Percentiles rank a stretch among this genome's conserved stretches.
Evolutionary conservation across 1,140 invertebrate species (phyloP).

Genomic region (Pteromalus puparum): DNA sequence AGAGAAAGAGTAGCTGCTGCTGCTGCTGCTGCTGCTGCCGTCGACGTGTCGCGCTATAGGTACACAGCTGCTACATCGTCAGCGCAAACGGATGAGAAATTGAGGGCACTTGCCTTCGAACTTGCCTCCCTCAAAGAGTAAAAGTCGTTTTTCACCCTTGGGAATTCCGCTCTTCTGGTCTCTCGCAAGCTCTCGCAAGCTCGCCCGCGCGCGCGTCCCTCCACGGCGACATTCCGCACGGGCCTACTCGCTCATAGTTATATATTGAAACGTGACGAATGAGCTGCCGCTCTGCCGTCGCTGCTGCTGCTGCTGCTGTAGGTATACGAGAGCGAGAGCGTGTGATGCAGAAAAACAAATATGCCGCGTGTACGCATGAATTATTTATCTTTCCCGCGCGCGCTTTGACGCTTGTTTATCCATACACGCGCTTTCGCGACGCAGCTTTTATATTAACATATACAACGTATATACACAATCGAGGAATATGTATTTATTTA

Average conservation of each 20-base stretch:
- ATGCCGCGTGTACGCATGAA: not conserved
- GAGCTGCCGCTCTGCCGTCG: not conserved
- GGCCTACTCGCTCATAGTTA: not conserved
- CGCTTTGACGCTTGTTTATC: too few relatives aligned
- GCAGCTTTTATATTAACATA: not conserved
- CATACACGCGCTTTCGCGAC: too few relatives aligned
- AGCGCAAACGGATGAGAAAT: conserved; percentile 41
- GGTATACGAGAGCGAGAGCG: too few relatives aligned
- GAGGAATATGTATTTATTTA: not conserved
- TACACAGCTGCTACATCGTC: conserved; percentile 7
- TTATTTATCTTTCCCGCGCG: not conserved
- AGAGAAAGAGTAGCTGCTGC: not conserved
- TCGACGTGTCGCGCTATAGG: not conserved
- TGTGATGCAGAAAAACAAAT: not conserved
- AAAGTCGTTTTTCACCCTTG: conserved; percentile 43
- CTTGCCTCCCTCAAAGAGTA: conserved; percentile 15
- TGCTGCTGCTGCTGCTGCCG: not conserved
- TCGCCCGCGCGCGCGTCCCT: too few relatives aligned
- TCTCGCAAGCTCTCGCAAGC: not conserved
- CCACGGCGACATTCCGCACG: not conserved
- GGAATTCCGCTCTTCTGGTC: conserved; percentile 15
- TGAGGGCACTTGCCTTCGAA: conserved; percentile 31
- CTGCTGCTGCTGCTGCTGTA: too few relatives aligned
- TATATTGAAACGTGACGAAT: conserved; percentile 4
- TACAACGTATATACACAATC: too few relatives aligned